These are phyloP conservation scores for Philhelius pedissequus DNA, from an alignment of 2,888 invertebrate genomes.

Conservation along the genomic window DNA sequence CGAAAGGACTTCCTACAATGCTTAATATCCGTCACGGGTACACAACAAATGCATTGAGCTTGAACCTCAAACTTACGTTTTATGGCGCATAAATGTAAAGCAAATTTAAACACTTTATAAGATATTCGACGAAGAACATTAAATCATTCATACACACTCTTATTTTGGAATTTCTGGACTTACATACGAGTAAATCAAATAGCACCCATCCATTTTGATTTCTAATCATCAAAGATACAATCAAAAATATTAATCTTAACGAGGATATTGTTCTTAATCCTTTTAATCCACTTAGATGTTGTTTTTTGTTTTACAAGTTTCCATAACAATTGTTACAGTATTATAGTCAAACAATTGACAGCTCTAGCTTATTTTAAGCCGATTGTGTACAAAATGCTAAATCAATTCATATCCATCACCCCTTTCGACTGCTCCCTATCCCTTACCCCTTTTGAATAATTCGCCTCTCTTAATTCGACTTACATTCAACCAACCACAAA, in stretches of 20 bases:
- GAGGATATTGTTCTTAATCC: neutral
- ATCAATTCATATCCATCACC: constrained; percentile 19
- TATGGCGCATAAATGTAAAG: too few species aligned
- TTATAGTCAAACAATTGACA: constrained; percentile 12
- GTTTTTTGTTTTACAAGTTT: neutral
- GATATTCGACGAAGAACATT: too few species aligned
- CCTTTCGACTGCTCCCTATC: neutral
- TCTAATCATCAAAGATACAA: neutral
- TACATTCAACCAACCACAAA: constrained; percentile 47
- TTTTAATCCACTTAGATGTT: neutral
- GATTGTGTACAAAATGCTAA: constrained; percentile 45
- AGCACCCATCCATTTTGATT: too few species aligned
- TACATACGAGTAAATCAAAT: too few species aligned
- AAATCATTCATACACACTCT: too few species aligned
- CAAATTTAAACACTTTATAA: too few species aligned
- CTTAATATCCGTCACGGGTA: too few species aligned
- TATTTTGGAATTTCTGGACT: too few species aligned
- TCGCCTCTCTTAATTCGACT: constrained; percentile 13
- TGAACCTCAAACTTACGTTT: too few species aligned
- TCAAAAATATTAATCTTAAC: neutral
- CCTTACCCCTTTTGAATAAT: neutral
- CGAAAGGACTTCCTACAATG: too few species aligned
- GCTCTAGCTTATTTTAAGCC: constrained; percentile 29
- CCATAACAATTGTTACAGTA: constrained; percentile 13
- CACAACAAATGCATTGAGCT: too few species aligned